Evolutionary conservation across 2,888 invertebrate genomes (phyloP).

Genomic region (Aphodius granarius): DNA sequence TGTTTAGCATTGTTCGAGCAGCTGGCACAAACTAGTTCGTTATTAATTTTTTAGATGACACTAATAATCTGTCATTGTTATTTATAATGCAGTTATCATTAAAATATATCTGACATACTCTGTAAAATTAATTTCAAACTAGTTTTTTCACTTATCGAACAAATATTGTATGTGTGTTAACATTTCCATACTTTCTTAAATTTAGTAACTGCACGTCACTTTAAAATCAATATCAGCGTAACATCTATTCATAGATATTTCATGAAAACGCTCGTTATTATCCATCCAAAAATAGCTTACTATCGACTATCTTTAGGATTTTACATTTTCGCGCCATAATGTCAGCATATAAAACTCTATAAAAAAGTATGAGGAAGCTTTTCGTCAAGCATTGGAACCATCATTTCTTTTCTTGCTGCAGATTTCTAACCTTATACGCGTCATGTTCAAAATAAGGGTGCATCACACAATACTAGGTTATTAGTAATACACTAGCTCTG

Average conservation of each 20-base stretch:
- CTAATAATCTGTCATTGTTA: no score
- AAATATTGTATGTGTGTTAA: no score
- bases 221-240: not conserved
- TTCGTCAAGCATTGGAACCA: not conserved
- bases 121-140: no score
- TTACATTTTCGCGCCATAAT: not conserved
- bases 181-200: not conserved
- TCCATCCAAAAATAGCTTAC: not conserved
- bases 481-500: no score
- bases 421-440: not conserved
- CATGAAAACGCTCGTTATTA: not conserved
- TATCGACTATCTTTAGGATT: not conserved
- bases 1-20: no score
- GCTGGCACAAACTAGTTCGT: no score
- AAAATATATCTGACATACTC: no score
- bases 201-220: not conserved
- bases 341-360: not conserved
- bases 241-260: not conserved
- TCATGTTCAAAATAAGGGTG: not conserved
- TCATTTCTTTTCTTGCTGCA: not conserved
- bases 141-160: no score
- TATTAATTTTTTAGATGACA: no score
- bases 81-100: no score
- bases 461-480: not conserved
- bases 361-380: not conserved